Conservation (phyloP, 2,888 invertebrate genomes). For the Acleris sparsana region DNA sequence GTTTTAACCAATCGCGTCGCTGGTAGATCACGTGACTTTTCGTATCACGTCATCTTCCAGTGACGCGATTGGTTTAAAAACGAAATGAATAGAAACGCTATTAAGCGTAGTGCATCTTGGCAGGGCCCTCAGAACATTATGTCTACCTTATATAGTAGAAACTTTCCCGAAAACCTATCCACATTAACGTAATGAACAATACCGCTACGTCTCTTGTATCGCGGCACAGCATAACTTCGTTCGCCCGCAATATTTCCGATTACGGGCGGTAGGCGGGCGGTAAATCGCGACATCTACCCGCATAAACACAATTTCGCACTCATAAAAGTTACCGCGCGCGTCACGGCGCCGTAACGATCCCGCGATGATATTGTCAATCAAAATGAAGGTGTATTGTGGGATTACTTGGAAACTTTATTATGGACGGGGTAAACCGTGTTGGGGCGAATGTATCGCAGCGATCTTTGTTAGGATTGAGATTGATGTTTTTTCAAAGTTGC, state of each 20-base stretch:
- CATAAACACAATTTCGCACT: slow-evolving; percentile 81
- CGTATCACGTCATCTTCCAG: no score
- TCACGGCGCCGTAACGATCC: slow-evolving; percentile 49
- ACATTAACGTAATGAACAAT: background rate
- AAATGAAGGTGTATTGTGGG: slow-evolving; percentile 37
- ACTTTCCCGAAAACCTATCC: no score
- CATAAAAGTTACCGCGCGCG: slow-evolving; percentile 78
- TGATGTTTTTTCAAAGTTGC: background rate
- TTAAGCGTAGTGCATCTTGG: no score
- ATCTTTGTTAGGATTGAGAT: background rate
- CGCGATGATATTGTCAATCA: slow-evolving; percentile 58
- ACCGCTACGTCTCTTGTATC: slow-evolving; percentile 28
- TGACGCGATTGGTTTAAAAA: no score
- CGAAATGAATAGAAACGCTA: no score
- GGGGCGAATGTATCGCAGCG: background rate
- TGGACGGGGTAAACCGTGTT: slow-evolving; percentile 23
- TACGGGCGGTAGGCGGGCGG: slow-evolving; percentile 56
- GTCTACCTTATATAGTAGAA: no score
- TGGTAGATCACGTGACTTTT: no score
- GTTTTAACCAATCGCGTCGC: no score
- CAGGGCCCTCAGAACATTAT: no score
- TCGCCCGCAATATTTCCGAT: slow-evolving; percentile 76
- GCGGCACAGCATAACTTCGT: slow-evolving; percentile 58
- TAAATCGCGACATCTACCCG: slow-evolving; percentile 70
- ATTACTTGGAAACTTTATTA: slow-evolving; percentile 35